Conservation (phyloP, 2,113 vertebrate genomes). For the Stomatorhinus ivindoensis region DNA sequence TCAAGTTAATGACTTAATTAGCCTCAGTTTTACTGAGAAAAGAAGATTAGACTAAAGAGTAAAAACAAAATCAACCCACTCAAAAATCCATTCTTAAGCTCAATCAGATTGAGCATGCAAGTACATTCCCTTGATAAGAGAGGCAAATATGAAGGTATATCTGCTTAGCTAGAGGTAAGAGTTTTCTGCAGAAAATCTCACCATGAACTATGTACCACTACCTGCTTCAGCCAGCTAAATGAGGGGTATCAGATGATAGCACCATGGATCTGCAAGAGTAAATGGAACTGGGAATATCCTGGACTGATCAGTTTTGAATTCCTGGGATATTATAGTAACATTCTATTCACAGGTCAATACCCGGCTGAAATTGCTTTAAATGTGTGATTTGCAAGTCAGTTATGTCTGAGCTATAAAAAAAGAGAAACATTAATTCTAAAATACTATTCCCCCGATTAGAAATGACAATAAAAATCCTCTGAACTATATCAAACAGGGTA, state of each 20-base stretch:
- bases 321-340: slow-evolving; percentile 64
- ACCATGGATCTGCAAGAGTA: slow-evolving; percentile 81
- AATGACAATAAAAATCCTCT: slow-evolving; percentile 74
- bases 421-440: slow-evolving; percentile 85
- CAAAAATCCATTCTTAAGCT: slow-evolving; percentile 61
- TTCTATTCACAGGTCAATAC: slow-evolving; percentile 69
- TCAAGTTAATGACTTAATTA: slow-evolving; percentile 74
- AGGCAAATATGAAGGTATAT: slow-evolving; percentile 62
- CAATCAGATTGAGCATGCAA: slow-evolving; percentile 65
- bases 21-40: slow-evolving; percentile 88
- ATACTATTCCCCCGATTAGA: slow-evolving; percentile 77
- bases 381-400: slow-evolving; percentile 85
- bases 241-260: slow-evolving; percentile 89
- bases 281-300: slow-evolving; percentile 67
- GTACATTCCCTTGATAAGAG: slow-evolving; percentile 60
- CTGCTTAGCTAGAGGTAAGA: slow-evolving; percentile 79
- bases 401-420: slow-evolving; percentile 87
- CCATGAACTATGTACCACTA: slow-evolving; percentile 48
- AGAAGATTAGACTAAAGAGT: slow-evolving; percentile 52
- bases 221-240: slow-evolving; percentile 82
- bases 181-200: slow-evolving; percentile 73
- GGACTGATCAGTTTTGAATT: slow-evolving; percentile 88
- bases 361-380: slow-evolving; percentile 90
- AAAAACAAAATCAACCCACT: slow-evolving; percentile 57
- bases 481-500: slow-evolving; percentile 76